Percentiles rank a stretch among this genome's conserved stretches.
Conservation (phyloP, 2,797 vertebrate genomes). For the Falco columbarius region DNA sequence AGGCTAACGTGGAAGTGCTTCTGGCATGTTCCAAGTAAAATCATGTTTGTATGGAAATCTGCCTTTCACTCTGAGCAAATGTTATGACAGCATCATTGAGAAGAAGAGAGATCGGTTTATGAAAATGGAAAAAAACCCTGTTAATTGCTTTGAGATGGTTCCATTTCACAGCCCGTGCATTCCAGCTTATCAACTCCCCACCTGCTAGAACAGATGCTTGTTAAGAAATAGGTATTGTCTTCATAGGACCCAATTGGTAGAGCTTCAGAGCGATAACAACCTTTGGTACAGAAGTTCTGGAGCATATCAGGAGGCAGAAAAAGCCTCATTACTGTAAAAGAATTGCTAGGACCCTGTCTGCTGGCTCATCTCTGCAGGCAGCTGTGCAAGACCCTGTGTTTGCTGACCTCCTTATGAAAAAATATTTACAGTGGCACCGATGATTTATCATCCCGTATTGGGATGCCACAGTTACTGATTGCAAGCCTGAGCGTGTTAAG, state of each 20-base stretch:
- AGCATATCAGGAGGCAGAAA: not conserved
- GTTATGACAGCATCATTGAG: slow-evolving; percentile 48
- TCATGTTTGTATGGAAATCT: slow-evolving; percentile 48
- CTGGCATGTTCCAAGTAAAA: slow-evolving; percentile 22
- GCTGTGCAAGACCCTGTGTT: not conserved
- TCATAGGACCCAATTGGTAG: slow-evolving; percentile 7
- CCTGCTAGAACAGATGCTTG: slow-evolving; percentile 58
- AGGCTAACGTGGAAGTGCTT: not conserved
- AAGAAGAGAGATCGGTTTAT: not conserved
- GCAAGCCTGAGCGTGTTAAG: not conserved
- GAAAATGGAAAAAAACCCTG: not conserved
- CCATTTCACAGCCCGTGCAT: not conserved
- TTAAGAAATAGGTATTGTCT: slow-evolving; percentile 42
- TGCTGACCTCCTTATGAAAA: slow-evolving; percentile 20
- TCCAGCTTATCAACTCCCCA: slow-evolving; percentile 54
- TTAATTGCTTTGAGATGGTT: slow-evolving; percentile 50
- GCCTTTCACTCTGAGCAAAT: slow-evolving; percentile 55
- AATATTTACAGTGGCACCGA: slow-evolving; percentile 13
- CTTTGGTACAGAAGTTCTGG: slow-evolving; percentile 46
- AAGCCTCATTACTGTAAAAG: slow-evolving; percentile 27
- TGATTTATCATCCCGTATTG: slow-evolving; percentile 10
- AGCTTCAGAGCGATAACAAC: slow-evolving; percentile 24
- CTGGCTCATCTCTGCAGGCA: slow-evolving; percentile 24
- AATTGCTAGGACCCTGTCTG: slow-evolving; percentile 10
- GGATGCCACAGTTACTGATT: slow-evolving; percentile 36